Evolutionary conservation across 2,888 invertebrate genomes (phyloP).

Genomic region (Drosophila stalkeri): DNA sequence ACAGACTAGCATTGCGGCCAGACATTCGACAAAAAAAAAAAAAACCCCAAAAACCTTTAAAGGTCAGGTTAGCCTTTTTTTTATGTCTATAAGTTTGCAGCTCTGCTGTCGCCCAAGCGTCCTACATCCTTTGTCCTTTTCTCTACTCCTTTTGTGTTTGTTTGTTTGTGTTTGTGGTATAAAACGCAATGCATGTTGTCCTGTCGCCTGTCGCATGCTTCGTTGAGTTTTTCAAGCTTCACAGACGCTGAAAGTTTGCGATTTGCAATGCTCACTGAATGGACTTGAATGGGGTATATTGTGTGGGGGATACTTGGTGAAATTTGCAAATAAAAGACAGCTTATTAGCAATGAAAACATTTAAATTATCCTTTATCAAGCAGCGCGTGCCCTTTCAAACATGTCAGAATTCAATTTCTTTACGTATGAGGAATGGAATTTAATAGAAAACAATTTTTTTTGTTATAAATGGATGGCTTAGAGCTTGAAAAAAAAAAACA

Average conservation of each 20-base stretch:
- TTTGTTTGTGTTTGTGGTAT: slow-evolving; percentile 18
- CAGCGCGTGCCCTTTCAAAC: neutral
- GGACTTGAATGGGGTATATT: slow-evolving; percentile 15
- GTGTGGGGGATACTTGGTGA: neutral
- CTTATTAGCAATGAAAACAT: neutral
- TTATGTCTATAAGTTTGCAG: slow-evolving; percentile 25
- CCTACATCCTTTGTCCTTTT: neutral
- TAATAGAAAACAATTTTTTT: too few species aligned
- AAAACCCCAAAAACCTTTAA: slow-evolving; percentile 11
- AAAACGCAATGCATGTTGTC: slow-evolving; percentile 73
- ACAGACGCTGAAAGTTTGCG: slow-evolving; percentile 43
- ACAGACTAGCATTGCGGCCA: slow-evolving; percentile 12
- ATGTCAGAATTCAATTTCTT: neutral
- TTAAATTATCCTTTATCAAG: slow-evolving; percentile 2
- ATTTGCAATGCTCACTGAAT: neutral
- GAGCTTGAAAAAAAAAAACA: too few species aligned
- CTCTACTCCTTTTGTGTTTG: neutral
- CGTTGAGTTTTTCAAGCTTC: slow-evolving; percentile 52
- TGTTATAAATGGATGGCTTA: too few species aligned
- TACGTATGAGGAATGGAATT: neutral
- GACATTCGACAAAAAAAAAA: slow-evolving; percentile 29
- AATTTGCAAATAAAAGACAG: neutral
- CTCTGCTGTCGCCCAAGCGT: neutral
- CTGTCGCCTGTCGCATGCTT: slow-evolving; percentile 74
- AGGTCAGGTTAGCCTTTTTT: slow-evolving; percentile 54